Conservation (phyloP, 2,888 invertebrate species). For the Idaea dimidiata region DNA sequence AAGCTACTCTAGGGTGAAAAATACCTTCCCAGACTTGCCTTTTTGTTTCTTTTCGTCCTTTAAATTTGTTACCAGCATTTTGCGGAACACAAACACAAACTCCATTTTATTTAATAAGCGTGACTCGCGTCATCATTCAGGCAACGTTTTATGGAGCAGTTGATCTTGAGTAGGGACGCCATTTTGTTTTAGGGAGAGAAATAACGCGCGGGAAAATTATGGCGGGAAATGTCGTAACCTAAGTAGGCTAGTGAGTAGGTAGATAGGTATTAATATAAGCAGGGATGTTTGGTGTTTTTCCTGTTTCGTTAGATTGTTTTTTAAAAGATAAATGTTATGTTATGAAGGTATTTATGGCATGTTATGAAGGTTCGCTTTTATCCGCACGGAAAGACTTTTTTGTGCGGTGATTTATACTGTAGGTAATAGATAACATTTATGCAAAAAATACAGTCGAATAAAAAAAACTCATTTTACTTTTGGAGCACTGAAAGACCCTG, state of each 20-base stretch:
- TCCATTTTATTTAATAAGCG: not conserved
- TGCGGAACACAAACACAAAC: not conserved
- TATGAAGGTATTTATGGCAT: too few relatives aligned
- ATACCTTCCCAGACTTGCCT: not conserved
- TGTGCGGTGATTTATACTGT: not conserved
- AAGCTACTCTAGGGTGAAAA: not conserved
- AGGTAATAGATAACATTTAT: not conserved
- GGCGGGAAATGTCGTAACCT: constrained; percentile 35
- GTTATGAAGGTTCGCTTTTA: not conserved
- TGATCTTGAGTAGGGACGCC: constrained; percentile 8
- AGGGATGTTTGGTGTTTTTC: not conserved
- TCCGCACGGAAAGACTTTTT: not conserved
- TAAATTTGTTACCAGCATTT: not conserved
- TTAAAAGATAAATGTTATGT: not conserved
- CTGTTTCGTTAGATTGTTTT: not conserved
- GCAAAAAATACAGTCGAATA: too few relatives aligned
- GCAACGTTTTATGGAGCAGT: not conserved
- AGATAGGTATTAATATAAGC: constrained; percentile 1
- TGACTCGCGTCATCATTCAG: not conserved
- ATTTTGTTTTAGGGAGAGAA: constrained; percentile 28
- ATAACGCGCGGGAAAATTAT: constrained; percentile 44
- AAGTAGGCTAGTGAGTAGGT: constrained; percentile 8
- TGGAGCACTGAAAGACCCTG: too few relatives aligned
- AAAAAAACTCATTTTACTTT: too few relatives aligned
- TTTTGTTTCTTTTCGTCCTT: too few relatives aligned